Evolutionary conservation across 1,140 invertebrate species (phyloP).

Genomic region (Drosophila busckii): DNA sequence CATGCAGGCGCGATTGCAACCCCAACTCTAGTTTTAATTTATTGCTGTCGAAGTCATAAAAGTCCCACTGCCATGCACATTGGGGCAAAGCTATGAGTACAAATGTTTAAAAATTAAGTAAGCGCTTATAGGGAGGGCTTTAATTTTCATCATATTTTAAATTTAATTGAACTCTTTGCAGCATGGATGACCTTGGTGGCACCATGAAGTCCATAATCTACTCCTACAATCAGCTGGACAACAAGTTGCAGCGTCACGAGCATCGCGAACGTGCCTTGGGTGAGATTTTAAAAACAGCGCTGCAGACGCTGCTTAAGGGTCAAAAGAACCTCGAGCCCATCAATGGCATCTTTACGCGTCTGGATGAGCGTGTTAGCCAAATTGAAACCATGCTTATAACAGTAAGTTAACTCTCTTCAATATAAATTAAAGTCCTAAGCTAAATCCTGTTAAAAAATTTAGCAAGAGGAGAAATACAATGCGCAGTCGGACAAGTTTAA

Average conservation of each 20-base stretch:
- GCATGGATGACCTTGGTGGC: conserved; percentile 89
- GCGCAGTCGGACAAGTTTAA: conserved; percentile 84
- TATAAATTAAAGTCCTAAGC: background rate
- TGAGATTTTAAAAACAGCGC: conserved; percentile 87
- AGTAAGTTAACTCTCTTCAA: conserved; percentile 59
- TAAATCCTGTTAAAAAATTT: background rate
- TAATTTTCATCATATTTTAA: too few relatives aligned
- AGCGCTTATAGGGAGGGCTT: too few relatives aligned
- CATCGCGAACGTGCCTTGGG: conserved; percentile 87
- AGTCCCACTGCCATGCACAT: conserved; percentile 1
- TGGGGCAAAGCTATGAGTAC: too few relatives aligned
- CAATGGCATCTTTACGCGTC: conserved; percentile 82
- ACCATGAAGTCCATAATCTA: conserved; percentile 90
- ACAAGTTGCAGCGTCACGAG: conserved; percentile 92
- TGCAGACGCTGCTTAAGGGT: conserved; percentile 86
- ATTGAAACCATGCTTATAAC: conserved; percentile 85
- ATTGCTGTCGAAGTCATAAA: conserved; percentile 31
- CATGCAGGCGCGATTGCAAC: background rate
- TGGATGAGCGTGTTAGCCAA: conserved; percentile 85
- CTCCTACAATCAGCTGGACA: conserved; percentile 87
- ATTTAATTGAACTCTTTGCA: conserved; percentile 80
- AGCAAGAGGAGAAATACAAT: conserved; percentile 78
- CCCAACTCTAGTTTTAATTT: conserved; percentile 14
- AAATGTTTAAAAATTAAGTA: too few relatives aligned
- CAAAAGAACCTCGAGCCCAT: conserved; percentile 85